Evolutionary conservation across 1,140 invertebrate genomes (phyloP).

Genomic region (Teleogryllus occipitalis): DNA sequence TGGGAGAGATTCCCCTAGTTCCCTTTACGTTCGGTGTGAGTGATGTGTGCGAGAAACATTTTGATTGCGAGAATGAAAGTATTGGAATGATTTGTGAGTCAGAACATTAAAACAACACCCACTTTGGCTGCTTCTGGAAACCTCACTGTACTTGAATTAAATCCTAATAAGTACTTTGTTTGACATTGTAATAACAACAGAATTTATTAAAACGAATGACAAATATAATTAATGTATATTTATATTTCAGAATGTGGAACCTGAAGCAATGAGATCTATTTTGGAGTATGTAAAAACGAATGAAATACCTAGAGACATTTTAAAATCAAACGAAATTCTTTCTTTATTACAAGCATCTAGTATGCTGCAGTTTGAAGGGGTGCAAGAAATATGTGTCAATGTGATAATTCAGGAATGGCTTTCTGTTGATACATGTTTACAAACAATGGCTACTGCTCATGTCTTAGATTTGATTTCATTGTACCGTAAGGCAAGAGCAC

Average conservation of each 20-base stretch:
- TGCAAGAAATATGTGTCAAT: constrained; percentile 35
- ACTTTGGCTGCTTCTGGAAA: not conserved
- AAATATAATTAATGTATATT: no score
- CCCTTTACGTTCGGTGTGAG: not conserved
- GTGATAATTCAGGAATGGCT: constrained; percentile 36
- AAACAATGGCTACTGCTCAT: constrained; percentile 37
- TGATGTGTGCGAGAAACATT: not conserved
- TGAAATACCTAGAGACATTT: constrained; percentile 34
- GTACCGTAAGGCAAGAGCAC: constrained; percentile 21
- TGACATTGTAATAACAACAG: no score
- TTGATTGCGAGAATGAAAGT: not conserved
- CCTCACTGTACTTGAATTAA: not conserved
- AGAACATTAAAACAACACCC: not conserved
- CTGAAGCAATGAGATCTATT: constrained; percentile 37
- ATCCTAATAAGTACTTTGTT: no score
- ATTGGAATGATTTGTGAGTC: not conserved
- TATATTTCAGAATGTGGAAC: constrained; percentile 36
- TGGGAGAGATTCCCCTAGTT: not conserved
- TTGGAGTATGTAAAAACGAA: constrained; percentile 38
- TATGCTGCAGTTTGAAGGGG: constrained; percentile 37
- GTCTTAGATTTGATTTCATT: constrained; percentile 28
- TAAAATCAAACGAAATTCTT: constrained; percentile 35
- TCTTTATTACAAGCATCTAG: constrained; percentile 38
- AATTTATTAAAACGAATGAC: no score
- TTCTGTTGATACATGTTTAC: constrained; percentile 38